A percentile compares a stretch with the other conserved stretches of the same genome.
These are phyloP conservation scores for Chaetops frenatus DNA, from an alignment of 2,113 vertebrate genomes.

Conservation along the genomic window DNA sequence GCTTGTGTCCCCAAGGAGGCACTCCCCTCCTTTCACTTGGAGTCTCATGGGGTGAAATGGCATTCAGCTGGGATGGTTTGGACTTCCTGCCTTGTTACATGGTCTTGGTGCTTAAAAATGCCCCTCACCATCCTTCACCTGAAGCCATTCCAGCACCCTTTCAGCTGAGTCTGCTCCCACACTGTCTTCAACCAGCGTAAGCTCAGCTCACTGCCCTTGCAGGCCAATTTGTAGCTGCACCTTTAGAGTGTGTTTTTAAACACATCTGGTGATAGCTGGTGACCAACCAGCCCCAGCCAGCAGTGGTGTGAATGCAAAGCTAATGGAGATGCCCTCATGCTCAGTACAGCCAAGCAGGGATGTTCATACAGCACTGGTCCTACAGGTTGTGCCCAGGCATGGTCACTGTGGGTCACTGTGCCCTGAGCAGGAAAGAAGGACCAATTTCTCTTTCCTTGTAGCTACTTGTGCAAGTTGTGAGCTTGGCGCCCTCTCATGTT, in stretches of 20 bases:
- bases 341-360: background rate
- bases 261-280: background rate
- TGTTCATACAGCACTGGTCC: rapidly evolving
- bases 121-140: background rate
- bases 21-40: background rate
- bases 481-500: background rate
- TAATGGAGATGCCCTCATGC: rapidly evolving
- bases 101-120: background rate
- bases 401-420: background rate
- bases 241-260: background rate
- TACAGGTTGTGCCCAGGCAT: rapidly evolving
- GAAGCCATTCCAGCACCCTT: background rate
- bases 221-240: background rate
- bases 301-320: background rate
- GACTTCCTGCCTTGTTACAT: background rate
- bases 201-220: background rate
- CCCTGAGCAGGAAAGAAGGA: background rate
- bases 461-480: background rate
- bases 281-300: background rate
- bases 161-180: background rate
- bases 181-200: rapidly evolving
- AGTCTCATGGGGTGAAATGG: background rate
- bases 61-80: background rate
- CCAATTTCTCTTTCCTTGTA: background rate
- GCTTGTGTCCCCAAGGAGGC: background rate